Evolutionary conservation across 2,888 invertebrate genomes (phyloP).

Genomic region (Philaethria dido): DNA sequence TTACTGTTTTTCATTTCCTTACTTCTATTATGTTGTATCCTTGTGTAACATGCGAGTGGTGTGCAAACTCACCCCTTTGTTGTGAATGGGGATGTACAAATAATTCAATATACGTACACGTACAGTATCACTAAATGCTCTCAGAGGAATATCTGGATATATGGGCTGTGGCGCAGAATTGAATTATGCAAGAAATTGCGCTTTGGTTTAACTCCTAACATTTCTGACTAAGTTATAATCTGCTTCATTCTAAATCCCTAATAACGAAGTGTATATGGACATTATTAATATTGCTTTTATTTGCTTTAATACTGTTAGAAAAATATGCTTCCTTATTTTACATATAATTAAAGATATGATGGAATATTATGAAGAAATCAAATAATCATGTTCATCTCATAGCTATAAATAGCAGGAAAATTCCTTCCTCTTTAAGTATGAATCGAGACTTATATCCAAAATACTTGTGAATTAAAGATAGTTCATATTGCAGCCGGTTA

Average conservation of each 20-base stretch:
- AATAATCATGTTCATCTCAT: too few species aligned
- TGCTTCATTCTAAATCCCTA: background rate
- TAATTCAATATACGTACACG: constrained; percentile 11
- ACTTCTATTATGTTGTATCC: constrained; percentile 1
- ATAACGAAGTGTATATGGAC: too few species aligned
- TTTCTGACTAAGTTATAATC: background rate
- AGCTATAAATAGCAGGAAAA: background rate
- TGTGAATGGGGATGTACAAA: background rate
- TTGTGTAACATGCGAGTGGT: background rate
- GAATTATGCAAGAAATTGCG: constrained; percentile 4
- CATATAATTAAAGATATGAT: too few species aligned
- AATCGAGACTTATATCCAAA: background rate
- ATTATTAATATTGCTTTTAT: too few species aligned
- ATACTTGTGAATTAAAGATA: too few species aligned
- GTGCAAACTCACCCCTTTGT: background rate
- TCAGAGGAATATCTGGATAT: background rate
- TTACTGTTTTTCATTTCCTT: background rate
- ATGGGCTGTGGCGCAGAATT: background rate
- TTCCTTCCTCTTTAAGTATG: background rate
- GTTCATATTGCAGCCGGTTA: background rate
- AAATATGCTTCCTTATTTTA: too few species aligned
- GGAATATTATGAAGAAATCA: too few species aligned
- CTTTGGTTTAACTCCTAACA: background rate
- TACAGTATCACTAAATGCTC: background rate
- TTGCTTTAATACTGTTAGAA: too few species aligned